phyloP scores from a whole-genome alignment of 2,888 invertebrate species.

The Linnaemya tessellans region DNA sequence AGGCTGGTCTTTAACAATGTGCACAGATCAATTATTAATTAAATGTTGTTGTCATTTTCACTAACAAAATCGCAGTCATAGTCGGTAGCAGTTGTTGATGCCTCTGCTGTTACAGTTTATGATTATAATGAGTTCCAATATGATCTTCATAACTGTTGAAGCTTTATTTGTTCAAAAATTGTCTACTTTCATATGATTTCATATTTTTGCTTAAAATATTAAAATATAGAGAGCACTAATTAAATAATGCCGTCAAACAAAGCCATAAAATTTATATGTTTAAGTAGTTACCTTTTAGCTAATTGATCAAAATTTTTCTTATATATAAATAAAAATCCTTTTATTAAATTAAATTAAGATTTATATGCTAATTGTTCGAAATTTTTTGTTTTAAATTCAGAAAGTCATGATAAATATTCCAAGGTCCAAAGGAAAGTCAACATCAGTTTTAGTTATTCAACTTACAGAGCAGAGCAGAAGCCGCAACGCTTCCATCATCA shows the following conservation, averaged over 20 bases:
- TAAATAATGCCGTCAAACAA: neutral
- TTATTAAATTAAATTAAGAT: no score
- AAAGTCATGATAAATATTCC: no score
- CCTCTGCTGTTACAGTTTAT: neutral
- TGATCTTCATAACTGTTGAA: neutral
- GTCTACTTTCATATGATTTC: neutral
- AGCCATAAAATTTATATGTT: no score
- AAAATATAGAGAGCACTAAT: neutral
- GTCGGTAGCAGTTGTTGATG: neutral
- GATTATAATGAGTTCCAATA: neutral
- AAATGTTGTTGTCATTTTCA: constrained; percentile 53
- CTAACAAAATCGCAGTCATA: constrained; percentile 30
- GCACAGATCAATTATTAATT: constrained; percentile 23
- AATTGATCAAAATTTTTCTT: no score
- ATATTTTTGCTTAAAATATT: neutral
- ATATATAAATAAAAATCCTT: no score
- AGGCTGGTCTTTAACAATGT: neutral
- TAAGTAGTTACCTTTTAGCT: no score
- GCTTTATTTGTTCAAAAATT: neutral
- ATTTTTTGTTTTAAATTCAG: no score
- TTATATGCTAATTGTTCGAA: no score
- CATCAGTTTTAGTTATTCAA: no score
- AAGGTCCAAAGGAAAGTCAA: no score
- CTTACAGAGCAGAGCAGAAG: no score
- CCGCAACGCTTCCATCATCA: no score